Evolutionary conservation across 2,888 invertebrate species (phyloP), one percentile per base, ranked within the genome.

Genomic region (Drosophila flavopinicola): DNA sequence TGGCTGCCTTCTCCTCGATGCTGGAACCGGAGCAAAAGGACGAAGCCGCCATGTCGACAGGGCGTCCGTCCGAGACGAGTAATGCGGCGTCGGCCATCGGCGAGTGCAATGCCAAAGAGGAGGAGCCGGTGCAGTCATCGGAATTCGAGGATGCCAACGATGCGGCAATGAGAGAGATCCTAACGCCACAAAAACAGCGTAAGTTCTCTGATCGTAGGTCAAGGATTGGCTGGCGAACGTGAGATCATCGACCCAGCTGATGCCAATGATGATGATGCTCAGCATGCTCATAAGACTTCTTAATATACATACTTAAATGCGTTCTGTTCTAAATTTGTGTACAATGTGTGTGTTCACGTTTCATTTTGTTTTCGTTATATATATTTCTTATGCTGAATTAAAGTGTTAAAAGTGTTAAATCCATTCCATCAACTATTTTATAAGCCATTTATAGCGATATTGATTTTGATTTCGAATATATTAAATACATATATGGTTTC

Each of bases 1-100:
- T 67, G 48, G 37, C 13, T 5, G 57, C 25, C 0, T 61, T 69
- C 3, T 69, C 78, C 15, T 78, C 82, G 1, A 35, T 76, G 33
- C 38, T 63, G 2, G 54, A 49, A 2, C 1, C 23, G 1, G 27
- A 29, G 6, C 45, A 25, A 30, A 27, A 25, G 2, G 44, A 41
- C 20, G n/a, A n/a, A n/a, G n/a, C n/a, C n/a, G n/a, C 13, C 7
- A 1, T 24, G 13, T 2, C 27, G 13, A 4, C 41, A 3, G 11
- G 4, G 1, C 3, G 7, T 1, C n/a, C 10, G 9, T 1, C 1
- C 11, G n/a, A n/a, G n/a, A n/a, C n/a, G n/a, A n/a, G n/a, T n/a
- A n/a, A n/a, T n/a, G n/a, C n/a, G n/a, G n/a, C n/a, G n/a, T n/a
- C n/a, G n/a, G n/a, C n/a, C n/a, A n/a, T n/a, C n/a, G n/a, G n/a